Conservation (phyloP, 2,113 vertebrate species). For the Syrrhaptes paradoxus region DNA sequence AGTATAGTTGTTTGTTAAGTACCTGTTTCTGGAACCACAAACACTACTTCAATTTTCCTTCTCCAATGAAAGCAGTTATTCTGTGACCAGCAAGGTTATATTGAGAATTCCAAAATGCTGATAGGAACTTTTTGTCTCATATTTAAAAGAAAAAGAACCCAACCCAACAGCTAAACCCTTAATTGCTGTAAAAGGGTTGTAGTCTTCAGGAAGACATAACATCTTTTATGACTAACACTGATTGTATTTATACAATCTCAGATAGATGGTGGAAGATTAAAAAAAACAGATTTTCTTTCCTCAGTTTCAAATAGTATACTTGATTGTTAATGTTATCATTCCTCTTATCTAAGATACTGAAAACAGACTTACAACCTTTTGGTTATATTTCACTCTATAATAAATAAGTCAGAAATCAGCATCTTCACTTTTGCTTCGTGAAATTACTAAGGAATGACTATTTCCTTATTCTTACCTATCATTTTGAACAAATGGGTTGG, state of each 20-base stretch:
- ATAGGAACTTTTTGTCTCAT: background rate
- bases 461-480: background rate
- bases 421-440: background rate
- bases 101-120: background rate
- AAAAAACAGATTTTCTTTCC: background rate
- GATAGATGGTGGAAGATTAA: background rate
- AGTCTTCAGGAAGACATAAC: background rate
- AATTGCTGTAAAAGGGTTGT: background rate
- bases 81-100: background rate
- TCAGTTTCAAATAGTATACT: background rate
- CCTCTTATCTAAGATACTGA: background rate
- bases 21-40: background rate
- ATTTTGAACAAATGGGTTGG: background rate
- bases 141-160: background rate
- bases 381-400: background rate
- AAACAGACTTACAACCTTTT: background rate
- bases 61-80: background rate
- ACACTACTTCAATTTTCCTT: background rate
- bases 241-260: background rate
- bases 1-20: background rate
- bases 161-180: background rate
- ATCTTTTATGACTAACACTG: background rate
- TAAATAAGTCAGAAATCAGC: background rate
- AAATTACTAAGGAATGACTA: background rate
- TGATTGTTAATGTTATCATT: background rate